Percentiles rank a stretch among this genome's conserved stretches.
These are phyloP conservation scores for Folsomia manolachei DNA, from an alignment of 2,888 invertebrate genomes.

Conservation along the genomic window DNA sequence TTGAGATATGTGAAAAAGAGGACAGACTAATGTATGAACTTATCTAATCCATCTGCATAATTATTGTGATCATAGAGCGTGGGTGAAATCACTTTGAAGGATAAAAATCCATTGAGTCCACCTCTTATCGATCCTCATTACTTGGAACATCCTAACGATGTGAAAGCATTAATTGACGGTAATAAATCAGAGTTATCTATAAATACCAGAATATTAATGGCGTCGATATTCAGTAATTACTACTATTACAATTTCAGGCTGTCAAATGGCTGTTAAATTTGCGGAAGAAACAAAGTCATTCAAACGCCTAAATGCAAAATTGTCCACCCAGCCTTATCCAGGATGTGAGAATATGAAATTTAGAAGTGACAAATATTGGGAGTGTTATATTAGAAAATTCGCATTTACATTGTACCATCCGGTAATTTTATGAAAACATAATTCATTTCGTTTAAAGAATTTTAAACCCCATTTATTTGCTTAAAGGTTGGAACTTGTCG, in stretches of 20 bases:
- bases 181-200: background rate
- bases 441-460: too few species aligned
- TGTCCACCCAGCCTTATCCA: slow-evolving; percentile 22
- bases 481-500: slow-evolving; percentile 63
- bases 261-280: slow-evolving; percentile 33
- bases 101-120: slow-evolving; percentile 31
- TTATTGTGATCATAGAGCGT: too few species aligned
- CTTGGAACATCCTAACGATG: slow-evolving; percentile 34
- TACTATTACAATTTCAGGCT: slow-evolving; percentile 17
- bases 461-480: too few species aligned
- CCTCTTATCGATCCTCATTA: slow-evolving; percentile 42
- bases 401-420: slow-evolving; percentile 65
- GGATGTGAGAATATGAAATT: slow-evolving; percentile 53
- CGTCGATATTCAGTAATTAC: background rate
- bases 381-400: slow-evolving; percentile 62
- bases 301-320: slow-evolving; percentile 33
- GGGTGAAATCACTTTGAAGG: slow-evolving; percentile 31
- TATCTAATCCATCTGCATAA: too few species aligned
- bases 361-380: slow-evolving; percentile 64
- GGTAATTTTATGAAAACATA: background rate
- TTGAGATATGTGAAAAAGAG: too few species aligned
- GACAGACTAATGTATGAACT: too few species aligned
- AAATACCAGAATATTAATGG: background rate
- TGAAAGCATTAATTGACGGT: slow-evolving; percentile 32
- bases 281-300: slow-evolving; percentile 44